These are phyloP conservation scores for Sus scrofa DNA, from an alignment of 2,113 vertebrate genomes.

Conservation along the genomic window DNA sequence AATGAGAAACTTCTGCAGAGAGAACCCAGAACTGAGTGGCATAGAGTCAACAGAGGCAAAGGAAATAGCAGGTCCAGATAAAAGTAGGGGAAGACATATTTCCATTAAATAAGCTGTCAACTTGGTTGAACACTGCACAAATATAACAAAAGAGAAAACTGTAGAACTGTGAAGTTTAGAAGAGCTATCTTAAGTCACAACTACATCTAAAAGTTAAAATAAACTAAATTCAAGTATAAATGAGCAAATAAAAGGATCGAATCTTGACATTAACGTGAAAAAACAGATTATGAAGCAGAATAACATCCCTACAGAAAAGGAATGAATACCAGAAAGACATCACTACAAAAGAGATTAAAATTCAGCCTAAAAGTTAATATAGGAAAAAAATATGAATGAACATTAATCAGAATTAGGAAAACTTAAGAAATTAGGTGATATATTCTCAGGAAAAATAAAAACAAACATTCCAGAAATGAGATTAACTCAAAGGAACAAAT, in stretches of 20 bases:
- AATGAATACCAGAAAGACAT: conserved; percentile 23
- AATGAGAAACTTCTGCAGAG: neutral
- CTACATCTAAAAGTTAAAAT: neutral
- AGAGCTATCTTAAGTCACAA: neutral
- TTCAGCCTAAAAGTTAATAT: neutral
- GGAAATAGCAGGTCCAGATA: neutral
- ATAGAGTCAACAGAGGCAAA: neutral
- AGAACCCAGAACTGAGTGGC: neutral
- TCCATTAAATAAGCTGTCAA: neutral
- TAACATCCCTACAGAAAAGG: neutral
- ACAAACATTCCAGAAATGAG: conserved; percentile 34
- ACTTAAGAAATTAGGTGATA: neutral
- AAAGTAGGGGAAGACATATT: neutral
- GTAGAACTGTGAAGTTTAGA: neutral
- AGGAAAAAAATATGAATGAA: neutral
- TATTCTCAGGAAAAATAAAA: neutral
- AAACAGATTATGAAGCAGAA: neutral
- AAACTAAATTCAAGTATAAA: conserved; percentile 6
- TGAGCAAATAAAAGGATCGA: neutral
- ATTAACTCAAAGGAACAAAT: neutral
- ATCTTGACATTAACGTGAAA: neutral
- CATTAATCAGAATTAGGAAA: neutral
- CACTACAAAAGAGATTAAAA: neutral
- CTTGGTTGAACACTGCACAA: neutral
- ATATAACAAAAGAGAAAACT: neutral